phyloP scores from a whole-genome alignment of 2,888 invertebrate genomes.

The Drosophila anomelani region DNA sequence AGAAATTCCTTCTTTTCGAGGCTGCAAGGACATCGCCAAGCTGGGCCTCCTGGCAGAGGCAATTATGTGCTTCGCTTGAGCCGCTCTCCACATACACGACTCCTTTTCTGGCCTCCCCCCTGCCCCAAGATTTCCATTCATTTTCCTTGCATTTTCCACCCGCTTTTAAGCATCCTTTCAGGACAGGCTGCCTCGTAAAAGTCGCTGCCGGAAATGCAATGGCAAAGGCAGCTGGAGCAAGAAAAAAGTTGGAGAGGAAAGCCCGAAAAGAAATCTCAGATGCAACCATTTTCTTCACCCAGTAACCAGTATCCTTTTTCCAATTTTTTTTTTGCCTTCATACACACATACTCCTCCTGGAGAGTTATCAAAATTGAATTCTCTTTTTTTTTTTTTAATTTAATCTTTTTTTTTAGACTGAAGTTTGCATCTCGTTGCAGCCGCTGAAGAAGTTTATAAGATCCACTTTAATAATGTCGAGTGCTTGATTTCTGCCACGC shows the following conservation, averaged over 20 bases:
- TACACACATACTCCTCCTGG: slow-evolving; percentile 9
- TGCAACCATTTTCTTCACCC: slow-evolving; percentile 1
- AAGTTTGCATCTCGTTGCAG: slow-evolving; percentile 64
- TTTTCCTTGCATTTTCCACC: slow-evolving; percentile 9
- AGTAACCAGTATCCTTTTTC: not conserved
- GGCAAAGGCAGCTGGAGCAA: slow-evolving; percentile 28
- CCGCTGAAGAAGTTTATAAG: slow-evolving; percentile 69
- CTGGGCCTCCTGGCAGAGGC: slow-evolving; percentile 65
- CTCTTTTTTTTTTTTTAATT: slow-evolving; percentile 66
- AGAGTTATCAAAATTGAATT: slow-evolving; percentile 79
- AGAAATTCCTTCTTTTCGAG: slow-evolving; percentile 75
- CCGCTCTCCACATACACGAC: slow-evolving; percentile 59
- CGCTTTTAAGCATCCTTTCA: slow-evolving; percentile 36
- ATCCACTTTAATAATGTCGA: slow-evolving; percentile 78
- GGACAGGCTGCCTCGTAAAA: slow-evolving; percentile 66
- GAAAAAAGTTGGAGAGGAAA: not conserved
- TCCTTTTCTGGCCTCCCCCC: slow-evolving; percentile 11
- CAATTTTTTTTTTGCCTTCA: not conserved
- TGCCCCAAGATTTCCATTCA: slow-evolving; percentile 1
- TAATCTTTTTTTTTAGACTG: slow-evolving; percentile 18
- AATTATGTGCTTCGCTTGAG: slow-evolving; percentile 81
- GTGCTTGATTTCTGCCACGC: slow-evolving; percentile 67
- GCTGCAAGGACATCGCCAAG: slow-evolving; percentile 50
- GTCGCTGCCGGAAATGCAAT: slow-evolving; percentile 77
- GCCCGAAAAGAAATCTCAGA: slow-evolving; percentile 63